Percentiles rank a stretch among this genome's conserved stretches.
Evolutionary conservation across 2,888 invertebrate genomes (phyloP).

Genomic region (Mesochorus sp.): DNA sequence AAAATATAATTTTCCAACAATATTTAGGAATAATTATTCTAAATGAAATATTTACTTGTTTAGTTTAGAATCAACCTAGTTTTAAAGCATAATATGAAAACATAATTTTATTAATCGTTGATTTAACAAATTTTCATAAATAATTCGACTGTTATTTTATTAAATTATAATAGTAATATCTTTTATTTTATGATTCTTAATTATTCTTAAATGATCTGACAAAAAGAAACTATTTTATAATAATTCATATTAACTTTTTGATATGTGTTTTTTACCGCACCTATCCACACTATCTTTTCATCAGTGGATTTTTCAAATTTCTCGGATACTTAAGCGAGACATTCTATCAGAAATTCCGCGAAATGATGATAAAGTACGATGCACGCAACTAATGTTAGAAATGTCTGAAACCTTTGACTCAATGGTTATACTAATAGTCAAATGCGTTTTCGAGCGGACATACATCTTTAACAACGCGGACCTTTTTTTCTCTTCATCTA

Average conservation of each 20-base stretch:
- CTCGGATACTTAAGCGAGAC: constrained; percentile 67
- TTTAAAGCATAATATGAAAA: too few species aligned
- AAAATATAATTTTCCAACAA: too few species aligned
- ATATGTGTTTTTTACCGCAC: constrained; percentile 71
- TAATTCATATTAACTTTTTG: constrained; percentile 13
- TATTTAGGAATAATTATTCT: too few species aligned
- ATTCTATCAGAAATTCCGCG: constrained; percentile 66
- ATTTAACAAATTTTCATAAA: too few species aligned
- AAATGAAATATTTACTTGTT: too few species aligned
- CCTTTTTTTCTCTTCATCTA: constrained; percentile 23
- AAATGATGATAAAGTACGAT: neutral
- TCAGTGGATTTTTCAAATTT: constrained; percentile 77
- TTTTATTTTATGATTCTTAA: neutral
- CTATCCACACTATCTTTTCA: constrained; percentile 76
- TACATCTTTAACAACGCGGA: neutral
- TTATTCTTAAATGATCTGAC: too few species aligned
- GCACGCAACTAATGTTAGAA: neutral
- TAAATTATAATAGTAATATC: too few species aligned
- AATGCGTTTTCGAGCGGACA: neutral
- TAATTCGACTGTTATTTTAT: too few species aligned
- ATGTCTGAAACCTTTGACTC: constrained; percentile 11
- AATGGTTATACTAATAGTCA: neutral
- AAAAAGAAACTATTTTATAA: too few species aligned
- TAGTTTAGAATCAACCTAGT: too few species aligned
- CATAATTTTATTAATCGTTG: too few species aligned